Evolutionary conservation across 2,113 vertebrate species (phyloP), one percentile per base, ranked within the genome.

Genomic region (Pelobates fuscus): DNA sequence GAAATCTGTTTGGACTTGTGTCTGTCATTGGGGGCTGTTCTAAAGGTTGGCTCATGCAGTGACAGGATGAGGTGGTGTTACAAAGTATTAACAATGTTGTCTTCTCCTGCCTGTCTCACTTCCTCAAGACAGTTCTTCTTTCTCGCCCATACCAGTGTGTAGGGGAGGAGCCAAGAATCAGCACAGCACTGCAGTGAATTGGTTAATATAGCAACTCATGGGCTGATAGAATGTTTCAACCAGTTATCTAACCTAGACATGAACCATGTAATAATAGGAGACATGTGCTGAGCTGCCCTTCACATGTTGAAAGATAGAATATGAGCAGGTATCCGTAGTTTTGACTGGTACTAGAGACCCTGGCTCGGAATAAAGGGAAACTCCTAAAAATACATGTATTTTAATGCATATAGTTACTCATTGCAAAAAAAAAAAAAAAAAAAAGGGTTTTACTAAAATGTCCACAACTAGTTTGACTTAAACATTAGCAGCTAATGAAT

Each of bases 81-180:
- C 58, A 26, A 27, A 23, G 57, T 49, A 41, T 41, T 71, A 61
- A 61, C 59, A 57, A 71, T 71, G n/a, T n/a, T n/a, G n/a, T n/a
- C 37, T 21, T 71, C 58, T 60, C 55, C 32, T 60, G 32, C 37
- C 30, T 32, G 52, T 70, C 49, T 37, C 12, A 62, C 57, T 71
- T 71, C 69, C 69, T 71, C 58, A 24, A 46, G 2, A 46, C 44
- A 71, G 57, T 61, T 71, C 58, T 71, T 62, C 69, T 71, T 61
- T 61, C 41, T 46, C 17, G 5, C 17, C 17, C 17, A 5, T 4
- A 2, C 17, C 2, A 4, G 2, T 10, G 44, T 2, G 44, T 10
- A 18, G 44, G 17, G 44, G 44, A 46, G 44, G 44, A 46, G 15
- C 44, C 44, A 46, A 17, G 32, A 41, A 41, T 41, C 5, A 46